Evolutionary conservation across 2,113 vertebrate genomes (phyloP), one percentile per base, ranked within the genome.

Genomic region (Phalacrocorax brasilianus): DNA sequence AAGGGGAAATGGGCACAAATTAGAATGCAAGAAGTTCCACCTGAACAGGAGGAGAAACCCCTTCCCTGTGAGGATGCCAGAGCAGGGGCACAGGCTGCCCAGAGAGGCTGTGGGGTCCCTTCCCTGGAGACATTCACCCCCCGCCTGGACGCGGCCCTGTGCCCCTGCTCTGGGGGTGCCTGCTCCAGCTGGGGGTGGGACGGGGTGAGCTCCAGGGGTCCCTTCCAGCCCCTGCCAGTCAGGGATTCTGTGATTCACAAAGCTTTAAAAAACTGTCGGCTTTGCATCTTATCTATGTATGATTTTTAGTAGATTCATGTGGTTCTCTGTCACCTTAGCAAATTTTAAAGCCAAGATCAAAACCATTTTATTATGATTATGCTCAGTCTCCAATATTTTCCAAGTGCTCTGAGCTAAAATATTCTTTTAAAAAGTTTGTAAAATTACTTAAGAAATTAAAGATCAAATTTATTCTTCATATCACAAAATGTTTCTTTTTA

Each of bases 351-450:
- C 33, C 59, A 40, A 91, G 26, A 35, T 52, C 45, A 76, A 86
- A 92, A 5, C 11, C 76, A 27, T 65, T 83, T 85, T 68, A 47
- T 86, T 88, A 45, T 22, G 0, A n/a, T 56, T 85, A 40, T 55
- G 3, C 19, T 76, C 52, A 32, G 11, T 14, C 47, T 92, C 33
- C 45, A 23, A 4, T 33, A 63, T 56, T 32, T 76, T 92, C 40
- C 40, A 72, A 68, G 26, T 24, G 16, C 16, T 80, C 59, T 33
- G 45, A 65, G 18, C 17, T 59, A 67, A 93, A 81, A n/a, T 9
- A 26, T 2, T 4, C 2, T 12, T 84, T 40, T 65, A 0, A 9
- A 40, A 71, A 23, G 4, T 63, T 68, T 2, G 1, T 56, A 56
- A 76, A 91, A 79, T 30, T 47, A 8, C 20, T 72, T 44, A 32